These are phyloP conservation scores for Isoperla grammatica DNA, from an alignment of 2,888 invertebrate species.

Conservation along the genomic window DNA sequence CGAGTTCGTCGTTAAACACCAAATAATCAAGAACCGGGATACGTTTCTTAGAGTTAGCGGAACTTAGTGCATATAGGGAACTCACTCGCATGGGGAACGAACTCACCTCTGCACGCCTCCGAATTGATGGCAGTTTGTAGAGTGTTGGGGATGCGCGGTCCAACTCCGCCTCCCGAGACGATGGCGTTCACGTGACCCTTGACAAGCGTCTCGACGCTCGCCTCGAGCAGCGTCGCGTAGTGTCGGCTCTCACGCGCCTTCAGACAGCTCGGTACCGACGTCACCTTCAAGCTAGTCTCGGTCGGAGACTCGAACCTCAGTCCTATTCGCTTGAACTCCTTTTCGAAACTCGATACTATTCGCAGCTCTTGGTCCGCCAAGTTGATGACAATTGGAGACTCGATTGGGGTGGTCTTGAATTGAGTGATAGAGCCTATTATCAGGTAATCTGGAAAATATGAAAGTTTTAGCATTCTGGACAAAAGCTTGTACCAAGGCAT, in stretches of 20 bases:
- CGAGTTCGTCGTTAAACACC: too few relatives aligned
- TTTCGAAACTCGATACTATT: slow-evolving; percentile 50
- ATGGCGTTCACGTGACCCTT: slow-evolving; percentile 53
- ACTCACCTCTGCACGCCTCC: slow-evolving; percentile 61
- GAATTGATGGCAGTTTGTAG: slow-evolving; percentile 52
- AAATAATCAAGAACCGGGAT: too few relatives aligned
- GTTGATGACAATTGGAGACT: slow-evolving; percentile 34
- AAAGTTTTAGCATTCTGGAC: slow-evolving; percentile 52
- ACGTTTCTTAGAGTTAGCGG: too few relatives aligned
- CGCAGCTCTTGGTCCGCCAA: slow-evolving; percentile 47
- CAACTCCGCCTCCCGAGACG: slow-evolving; percentile 44
- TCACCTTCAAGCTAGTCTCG: slow-evolving; percentile 46
- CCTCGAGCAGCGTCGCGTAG: slow-evolving; percentile 38
- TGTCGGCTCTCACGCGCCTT: slow-evolving; percentile 49
- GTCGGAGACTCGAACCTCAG: slow-evolving; percentile 45
- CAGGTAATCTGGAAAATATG: slow-evolving; percentile 49
- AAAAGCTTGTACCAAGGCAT: neutral
- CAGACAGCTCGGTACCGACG: slow-evolving; percentile 58
- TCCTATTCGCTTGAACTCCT: slow-evolving; percentile 55
- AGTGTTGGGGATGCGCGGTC: slow-evolving; percentile 46
- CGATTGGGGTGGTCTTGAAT: slow-evolving; percentile 32
- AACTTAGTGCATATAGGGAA: too few relatives aligned
- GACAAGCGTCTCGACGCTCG: slow-evolving; percentile 50
- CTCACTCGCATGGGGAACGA: too few relatives aligned
- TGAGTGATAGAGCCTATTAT: slow-evolving; percentile 34